phyloP scores from a whole-genome alignment of 2,888 invertebrate species.

The Lampropteryx suffumata region DNA sequence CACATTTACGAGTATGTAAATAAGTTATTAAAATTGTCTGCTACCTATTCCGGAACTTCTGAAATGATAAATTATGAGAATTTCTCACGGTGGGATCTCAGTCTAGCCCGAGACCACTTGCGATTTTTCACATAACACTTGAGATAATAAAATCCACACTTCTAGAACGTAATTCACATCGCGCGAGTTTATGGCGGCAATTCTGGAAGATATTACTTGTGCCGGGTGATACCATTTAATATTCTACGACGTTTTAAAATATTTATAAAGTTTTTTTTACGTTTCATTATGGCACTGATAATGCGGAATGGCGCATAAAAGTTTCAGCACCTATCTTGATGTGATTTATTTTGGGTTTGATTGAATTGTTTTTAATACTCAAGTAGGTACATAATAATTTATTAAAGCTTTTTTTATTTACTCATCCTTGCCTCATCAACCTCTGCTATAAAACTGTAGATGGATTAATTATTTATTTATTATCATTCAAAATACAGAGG shows the following conservation, averaged over 20 bases:
- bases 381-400: too few relatives aligned
- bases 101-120: slow-evolving; percentile 34
- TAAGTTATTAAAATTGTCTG: too few relatives aligned
- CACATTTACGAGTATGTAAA: too few relatives aligned
- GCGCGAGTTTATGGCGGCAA: slow-evolving; percentile 71
- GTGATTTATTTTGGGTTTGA: slow-evolving; percentile 5
- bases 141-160: slow-evolving; percentile 76
- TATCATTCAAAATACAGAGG: too few relatives aligned
- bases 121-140: slow-evolving; percentile 62
- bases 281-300: slow-evolving; percentile 49
- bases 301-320: slow-evolving; percentile 33
- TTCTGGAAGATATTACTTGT: slow-evolving; percentile 69
- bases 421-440: too few relatives aligned
- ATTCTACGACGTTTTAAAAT: slow-evolving; percentile 75
- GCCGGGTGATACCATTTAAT: slow-evolving; percentile 70
- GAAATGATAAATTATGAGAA: not conserved
- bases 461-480: too few relatives aligned
- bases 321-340: slow-evolving; percentile 13
- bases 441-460: too few relatives aligned
- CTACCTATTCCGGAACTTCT: too few relatives aligned
- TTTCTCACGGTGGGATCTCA: not conserved
- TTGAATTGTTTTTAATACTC: not conserved
- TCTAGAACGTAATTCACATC: slow-evolving; percentile 72
- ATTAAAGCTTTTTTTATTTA: too few relatives aligned
- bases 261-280: slow-evolving; percentile 72